Conservation (phyloP, 2,888 invertebrate genomes). For the Lasioglossum calceatum region DNA sequence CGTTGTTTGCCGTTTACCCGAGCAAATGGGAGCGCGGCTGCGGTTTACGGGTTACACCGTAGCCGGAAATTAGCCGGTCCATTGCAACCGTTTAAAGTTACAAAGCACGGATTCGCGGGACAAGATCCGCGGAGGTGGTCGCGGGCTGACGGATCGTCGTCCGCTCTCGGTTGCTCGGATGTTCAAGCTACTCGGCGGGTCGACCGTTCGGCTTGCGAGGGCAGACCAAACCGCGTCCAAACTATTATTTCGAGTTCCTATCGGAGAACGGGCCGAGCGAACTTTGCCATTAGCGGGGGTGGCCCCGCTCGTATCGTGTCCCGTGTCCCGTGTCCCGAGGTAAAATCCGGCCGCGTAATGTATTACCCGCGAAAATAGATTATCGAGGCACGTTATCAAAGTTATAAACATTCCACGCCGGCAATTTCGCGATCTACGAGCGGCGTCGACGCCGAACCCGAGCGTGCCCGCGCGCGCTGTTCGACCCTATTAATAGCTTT, state of each 20-base stretch:
- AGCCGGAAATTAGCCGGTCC: not conserved
- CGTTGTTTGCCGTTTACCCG: not conserved
- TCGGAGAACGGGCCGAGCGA: conserved; percentile 51
- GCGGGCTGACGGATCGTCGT: conserved; percentile 59
- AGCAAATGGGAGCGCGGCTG: not conserved
- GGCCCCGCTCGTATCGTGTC: not conserved
- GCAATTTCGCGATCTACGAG: conserved; percentile 57
- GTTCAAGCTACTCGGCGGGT: not conserved
- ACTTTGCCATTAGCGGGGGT: conserved; percentile 69
- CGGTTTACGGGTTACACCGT: not conserved
- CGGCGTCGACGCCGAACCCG: conserved; percentile 27
- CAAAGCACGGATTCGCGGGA: not conserved
- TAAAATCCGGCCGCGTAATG: conserved; percentile 66
- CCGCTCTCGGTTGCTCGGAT: not conserved
- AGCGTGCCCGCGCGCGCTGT: not conserved
- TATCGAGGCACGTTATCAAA: conserved; percentile 70
- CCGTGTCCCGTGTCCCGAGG: conserved; percentile 22
- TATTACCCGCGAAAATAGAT: conserved; percentile 72
- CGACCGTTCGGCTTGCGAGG: conserved; percentile 34
- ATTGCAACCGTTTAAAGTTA: conserved; percentile 4
- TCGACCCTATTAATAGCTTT: conserved; percentile 64
- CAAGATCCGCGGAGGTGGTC: conserved; percentile 4
- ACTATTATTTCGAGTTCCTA: conserved; percentile 61
- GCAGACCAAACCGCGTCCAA: conserved; percentile 40
- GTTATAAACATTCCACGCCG: conserved; percentile 71